phyloP scores from a whole-genome alignment of 2,888 invertebrate genomes.

The Stenodema calcarata region DNA sequence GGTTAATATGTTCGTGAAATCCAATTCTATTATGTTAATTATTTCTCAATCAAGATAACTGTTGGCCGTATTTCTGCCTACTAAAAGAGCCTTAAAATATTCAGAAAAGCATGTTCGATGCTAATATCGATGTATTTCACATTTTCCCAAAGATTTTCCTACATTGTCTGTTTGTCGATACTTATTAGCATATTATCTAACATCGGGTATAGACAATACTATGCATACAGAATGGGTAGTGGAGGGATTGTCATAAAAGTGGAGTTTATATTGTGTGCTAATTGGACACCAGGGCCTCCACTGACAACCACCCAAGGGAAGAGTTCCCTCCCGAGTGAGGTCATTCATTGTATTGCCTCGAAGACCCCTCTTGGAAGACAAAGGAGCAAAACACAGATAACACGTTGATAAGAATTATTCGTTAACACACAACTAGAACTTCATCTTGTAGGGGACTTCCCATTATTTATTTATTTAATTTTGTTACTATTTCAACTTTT shows the following conservation, averaged over 20 bases:
- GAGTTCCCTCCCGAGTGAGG: not conserved
- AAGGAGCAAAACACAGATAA: not conserved
- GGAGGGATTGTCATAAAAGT: conserved; percentile 23
- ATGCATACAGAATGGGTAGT: not conserved
- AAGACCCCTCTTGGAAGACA: not conserved
- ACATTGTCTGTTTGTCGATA: too few species aligned
- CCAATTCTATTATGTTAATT: too few species aligned
- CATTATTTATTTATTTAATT: too few species aligned
- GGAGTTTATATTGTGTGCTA: conserved; percentile 37
- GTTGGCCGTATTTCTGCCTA: too few species aligned
- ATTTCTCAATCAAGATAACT: too few species aligned
- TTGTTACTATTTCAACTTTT: too few species aligned
- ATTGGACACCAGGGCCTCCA: conserved; percentile 1
- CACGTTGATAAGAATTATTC: not conserved
- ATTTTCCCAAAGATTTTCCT: not conserved
- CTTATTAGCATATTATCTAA: not conserved
- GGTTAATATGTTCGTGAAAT: too few species aligned
- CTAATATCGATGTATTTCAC: too few species aligned
- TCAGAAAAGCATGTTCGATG: too few species aligned
- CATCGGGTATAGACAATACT: not conserved
- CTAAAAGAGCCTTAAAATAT: too few species aligned
- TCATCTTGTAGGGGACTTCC: too few species aligned
- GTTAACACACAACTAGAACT: not conserved
- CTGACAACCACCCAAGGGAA: not conserved
- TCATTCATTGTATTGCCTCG: not conserved